Evolutionary conservation across 2,113 vertebrate genomes (phyloP).

Genomic region (Ameiurus melas): DNA sequence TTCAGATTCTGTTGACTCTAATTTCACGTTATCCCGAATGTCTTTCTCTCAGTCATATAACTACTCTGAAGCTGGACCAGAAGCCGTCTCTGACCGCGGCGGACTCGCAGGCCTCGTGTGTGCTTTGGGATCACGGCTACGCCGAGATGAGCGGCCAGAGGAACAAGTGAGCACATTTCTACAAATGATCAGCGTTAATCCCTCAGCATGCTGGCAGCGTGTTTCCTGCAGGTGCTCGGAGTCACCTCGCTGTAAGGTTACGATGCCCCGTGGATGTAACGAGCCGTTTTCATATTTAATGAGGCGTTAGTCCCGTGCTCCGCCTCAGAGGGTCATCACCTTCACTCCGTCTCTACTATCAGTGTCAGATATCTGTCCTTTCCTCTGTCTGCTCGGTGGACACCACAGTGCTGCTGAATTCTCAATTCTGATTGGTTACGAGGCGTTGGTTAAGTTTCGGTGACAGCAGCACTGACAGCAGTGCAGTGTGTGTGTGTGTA

Average conservation of each 20-base stretch:
- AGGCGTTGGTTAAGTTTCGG: neutral
- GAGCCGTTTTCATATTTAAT: slow-evolving; percentile 49
- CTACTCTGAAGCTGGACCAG: slow-evolving; percentile 91
- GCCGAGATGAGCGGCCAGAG: slow-evolving; percentile 94
- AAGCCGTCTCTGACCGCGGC: slow-evolving; percentile 75
- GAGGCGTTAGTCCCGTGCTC: slow-evolving; percentile 18
- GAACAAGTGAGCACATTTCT: slow-evolving; percentile 83
- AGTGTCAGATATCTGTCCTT: slow-evolving; percentile 47
- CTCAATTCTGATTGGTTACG: neutral
- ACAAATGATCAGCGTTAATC: neutral
- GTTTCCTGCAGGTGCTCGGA: neutral
- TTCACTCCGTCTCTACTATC: slow-evolving; percentile 29
- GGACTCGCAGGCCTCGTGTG: slow-evolving; percentile 72
- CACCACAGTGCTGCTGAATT: neutral
- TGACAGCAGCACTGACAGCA: neutral
- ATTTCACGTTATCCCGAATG: neutral
- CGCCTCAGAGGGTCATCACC: slow-evolving; percentile 38
- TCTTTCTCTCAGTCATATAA: slow-evolving; percentile 80
- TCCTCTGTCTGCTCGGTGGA: neutral
- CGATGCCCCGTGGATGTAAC: slow-evolving; percentile 34
- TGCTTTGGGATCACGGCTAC: slow-evolving; percentile 87
- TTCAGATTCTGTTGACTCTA: neutral
- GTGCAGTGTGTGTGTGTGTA: too few species aligned
- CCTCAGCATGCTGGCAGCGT: neutral
- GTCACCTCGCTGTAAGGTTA: neutral